These are phyloP conservation scores for Caenorhabditis sinica DNA, from an alignment of 2,888 invertebrate species.

Conservation along the genomic window DNA sequence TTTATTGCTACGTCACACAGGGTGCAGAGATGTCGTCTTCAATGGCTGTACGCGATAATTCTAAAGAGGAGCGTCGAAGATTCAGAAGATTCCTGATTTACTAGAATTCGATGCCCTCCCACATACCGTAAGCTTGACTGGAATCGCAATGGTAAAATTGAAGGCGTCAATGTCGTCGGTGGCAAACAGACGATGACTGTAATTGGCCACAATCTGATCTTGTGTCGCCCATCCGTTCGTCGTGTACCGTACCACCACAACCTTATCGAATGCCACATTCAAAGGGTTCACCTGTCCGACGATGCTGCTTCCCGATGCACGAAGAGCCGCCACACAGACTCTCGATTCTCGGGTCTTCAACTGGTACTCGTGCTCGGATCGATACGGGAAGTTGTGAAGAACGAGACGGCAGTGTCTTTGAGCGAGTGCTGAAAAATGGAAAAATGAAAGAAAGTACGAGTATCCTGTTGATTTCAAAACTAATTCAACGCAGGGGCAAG, in stretches of 20 bases:
- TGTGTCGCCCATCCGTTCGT: constrained; percentile 64
- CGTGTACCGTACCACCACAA: constrained; percentile 68
- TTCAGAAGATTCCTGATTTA: no score
- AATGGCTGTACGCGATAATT: no score
- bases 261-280: constrained; percentile 71
- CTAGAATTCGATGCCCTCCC: no score
- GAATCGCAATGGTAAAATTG: constrained; percentile 67
- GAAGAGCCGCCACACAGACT: constrained; percentile 68
- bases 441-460: no score
- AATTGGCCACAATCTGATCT: constrained; percentile 62
- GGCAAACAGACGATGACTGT: constrained; percentile 68
- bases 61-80: no score
- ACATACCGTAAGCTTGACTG: constrained; percentile 56
- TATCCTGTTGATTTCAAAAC: no score
- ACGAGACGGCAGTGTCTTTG: constrained; percentile 53
- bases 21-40: no score
- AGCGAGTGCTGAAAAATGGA: no score
- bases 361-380: constrained; percentile 67
- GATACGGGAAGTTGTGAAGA: constrained; percentile 68
- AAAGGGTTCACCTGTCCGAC: constrained; percentile 72
- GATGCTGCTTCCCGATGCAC: constrained; percentile 58
- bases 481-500: no score
- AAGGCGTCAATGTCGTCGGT: constrained; percentile 73
- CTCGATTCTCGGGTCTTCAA: constrained; percentile 38
- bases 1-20: no score